Percentiles rank a stretch among this genome's conserved stretches.
These are phyloP conservation scores for Hormaphis cornu DNA, from an alignment of 1,140 invertebrate genomes.

Conservation along the genomic window DNA sequence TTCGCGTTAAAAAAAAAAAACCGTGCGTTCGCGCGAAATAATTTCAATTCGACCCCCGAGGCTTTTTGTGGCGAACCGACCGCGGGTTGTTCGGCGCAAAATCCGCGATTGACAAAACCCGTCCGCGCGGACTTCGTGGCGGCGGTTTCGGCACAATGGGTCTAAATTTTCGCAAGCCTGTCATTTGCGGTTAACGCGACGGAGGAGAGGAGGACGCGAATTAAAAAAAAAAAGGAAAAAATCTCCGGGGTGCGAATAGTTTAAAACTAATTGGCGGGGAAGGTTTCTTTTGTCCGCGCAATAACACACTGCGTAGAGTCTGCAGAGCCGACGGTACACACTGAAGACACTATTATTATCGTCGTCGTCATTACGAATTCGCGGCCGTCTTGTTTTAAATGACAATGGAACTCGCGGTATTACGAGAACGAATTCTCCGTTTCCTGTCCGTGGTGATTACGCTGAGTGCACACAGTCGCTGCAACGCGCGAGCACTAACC, in stretches of 20 bases:
- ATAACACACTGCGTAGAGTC: no score
- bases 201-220: background rate
- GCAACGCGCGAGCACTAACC: no score
- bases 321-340: no score
- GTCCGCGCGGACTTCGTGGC: background rate
- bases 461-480: no score
- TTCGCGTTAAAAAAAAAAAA: no score
- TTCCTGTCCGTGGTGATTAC: no score
- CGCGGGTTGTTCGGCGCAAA: background rate
- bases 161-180: slow-evolving; percentile 22
- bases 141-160: slow-evolving; percentile 22
- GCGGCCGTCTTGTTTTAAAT: no score
- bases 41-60: background rate
- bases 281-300: slow-evolving; percentile 16
- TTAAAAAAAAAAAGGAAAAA: slow-evolving; percentile 1
- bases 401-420: no score
- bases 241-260: slow-evolving; percentile 27
- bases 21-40: no score
- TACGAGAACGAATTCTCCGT: no score
- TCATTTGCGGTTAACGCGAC: slow-evolving; percentile 23
- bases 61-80: slow-evolving; percentile 12
- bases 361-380: no score
- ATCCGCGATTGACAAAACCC: slow-evolving; percentile 17
- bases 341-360: no score
- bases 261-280: slow-evolving; percentile 15